Conservation (phyloP, 2,888 invertebrate genomes). For the Chaitophorus viminalis region DNA sequence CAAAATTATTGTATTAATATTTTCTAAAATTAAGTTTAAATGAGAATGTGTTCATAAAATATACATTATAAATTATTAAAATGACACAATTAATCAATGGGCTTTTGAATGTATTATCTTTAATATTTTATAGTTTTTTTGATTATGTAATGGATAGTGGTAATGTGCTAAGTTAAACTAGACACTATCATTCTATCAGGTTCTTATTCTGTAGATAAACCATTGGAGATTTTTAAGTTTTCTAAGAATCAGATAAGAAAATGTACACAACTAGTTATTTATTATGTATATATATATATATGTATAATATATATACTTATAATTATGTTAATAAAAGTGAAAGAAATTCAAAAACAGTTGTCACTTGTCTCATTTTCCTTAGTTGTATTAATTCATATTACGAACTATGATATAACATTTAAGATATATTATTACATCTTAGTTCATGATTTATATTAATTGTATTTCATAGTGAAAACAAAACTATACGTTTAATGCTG, state of each 20-base stretch:
- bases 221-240: constrained; percentile 82
- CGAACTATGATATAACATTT: no score
- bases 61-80: background rate
- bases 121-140: constrained; percentile 18
- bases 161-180: constrained; percentile 32
- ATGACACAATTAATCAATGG: constrained; percentile 46
- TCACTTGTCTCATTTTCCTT: background rate
- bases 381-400: background rate
- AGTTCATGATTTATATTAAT: no score
- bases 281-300: no score
- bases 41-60: constrained; percentile 31
- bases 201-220: constrained; percentile 45
- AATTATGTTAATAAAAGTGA: background rate
- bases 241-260: constrained; percentile 75
- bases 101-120: constrained; percentile 37
- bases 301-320: no score
- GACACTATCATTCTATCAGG: constrained; percentile 65
- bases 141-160: constrained; percentile 27
- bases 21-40: constrained; percentile 31
- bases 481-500: no score
- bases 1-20: constrained; percentile 23
- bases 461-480: no score
- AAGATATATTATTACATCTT: no score
- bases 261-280: background rate
- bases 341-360: no score